Evolutionary conservation across 2,888 invertebrate genomes (phyloP).

Genomic region (Drosophila demipolita): DNA sequence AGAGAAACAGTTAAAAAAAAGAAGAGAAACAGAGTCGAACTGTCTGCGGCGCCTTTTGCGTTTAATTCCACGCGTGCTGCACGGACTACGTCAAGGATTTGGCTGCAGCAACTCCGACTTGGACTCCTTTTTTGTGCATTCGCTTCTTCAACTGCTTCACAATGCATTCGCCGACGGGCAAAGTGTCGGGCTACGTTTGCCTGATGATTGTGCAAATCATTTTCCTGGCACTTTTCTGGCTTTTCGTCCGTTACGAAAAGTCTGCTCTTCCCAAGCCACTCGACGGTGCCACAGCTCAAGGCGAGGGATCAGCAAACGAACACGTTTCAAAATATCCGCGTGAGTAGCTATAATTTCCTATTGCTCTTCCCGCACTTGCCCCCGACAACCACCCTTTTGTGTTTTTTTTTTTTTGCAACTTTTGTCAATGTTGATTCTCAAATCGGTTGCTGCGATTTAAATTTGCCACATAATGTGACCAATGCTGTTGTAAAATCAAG

Average conservation of each 20-base stretch:
- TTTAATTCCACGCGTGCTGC: constrained; percentile 75
- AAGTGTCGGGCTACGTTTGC: constrained; percentile 84
- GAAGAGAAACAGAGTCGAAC: constrained; percentile 10
- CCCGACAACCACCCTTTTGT: background rate
- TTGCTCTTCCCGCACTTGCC: background rate
- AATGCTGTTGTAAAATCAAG: background rate
- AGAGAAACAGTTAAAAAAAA: background rate
- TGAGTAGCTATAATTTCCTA: constrained; percentile 77
- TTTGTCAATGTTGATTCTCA: constrained; percentile 25
- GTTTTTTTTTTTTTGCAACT: background rate
- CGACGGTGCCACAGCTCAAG: constrained; percentile 57
- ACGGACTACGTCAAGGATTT: constrained; percentile 64
- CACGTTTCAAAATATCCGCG: constrained; percentile 85
- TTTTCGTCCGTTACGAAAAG: constrained; percentile 86
- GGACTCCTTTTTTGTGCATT: constrained; percentile 17
- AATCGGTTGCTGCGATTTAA: constrained; percentile 31
- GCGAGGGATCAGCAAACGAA: constrained; percentile 81
- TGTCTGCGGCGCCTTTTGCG: constrained; percentile 61
- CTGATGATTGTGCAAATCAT: constrained; percentile 86
- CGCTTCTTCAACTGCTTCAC: constrained; percentile 32
- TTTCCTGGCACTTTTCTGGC: constrained; percentile 86
- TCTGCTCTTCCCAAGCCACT: constrained; percentile 78
- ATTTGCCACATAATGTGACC: constrained; percentile 4
- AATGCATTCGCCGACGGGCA: constrained; percentile 83
- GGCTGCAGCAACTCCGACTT: constrained; percentile 35